Evolutionary conservation across 2,113 vertebrate genomes (phyloP), one percentile per base, ranked within the genome.

Genomic region (Boulengeromyrus knoepffleri): DNA sequence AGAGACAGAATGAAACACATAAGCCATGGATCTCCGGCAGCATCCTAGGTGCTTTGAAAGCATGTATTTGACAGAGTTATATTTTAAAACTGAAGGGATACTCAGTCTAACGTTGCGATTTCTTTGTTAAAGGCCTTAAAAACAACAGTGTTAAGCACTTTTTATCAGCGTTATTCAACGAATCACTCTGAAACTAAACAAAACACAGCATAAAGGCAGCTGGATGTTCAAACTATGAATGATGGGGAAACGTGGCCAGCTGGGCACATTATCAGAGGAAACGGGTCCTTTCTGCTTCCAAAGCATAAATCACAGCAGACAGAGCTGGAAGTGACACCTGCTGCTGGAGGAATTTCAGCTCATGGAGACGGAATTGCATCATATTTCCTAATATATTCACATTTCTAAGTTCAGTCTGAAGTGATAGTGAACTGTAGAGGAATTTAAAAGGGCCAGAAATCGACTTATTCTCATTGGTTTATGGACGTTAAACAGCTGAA

Each of bases 1-100:
- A 89, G 21, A 90, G 85, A 89, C 8, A 5, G 70, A 90, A 90
- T 46, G 27, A 88, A 74, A 70, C 3, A 1, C 88, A 6, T 21
- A 36, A 58, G 31, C 15, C 4, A 19, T 27, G 49, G 39, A 50
- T 56, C 10, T 39, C 8, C 47, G 0, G 8, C 83, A 85, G 83
- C 0, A 17, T 47, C 46, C 70, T 77, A 17, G 13, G 36, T 39
- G 36, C 74, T 80, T 39, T 42, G 39, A 80, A 80, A 80, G 74
- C 74, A 39, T 17, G 74, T 19, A 77, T 77, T 77, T 77, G 4
- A 42, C 74, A 80, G 15, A 66, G 31, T 42, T 12, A 39, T 19
- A 80, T 42, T 15, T 80, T 21, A 19, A 80, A 70, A 70, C n/a
- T 70, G 27, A 70, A 70, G 62, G 27, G 62, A 70, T 12, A 70